Evolutionary conservation across 1,140 invertebrate genomes (phyloP).

Genomic region (Babylonia areolata): DNA sequence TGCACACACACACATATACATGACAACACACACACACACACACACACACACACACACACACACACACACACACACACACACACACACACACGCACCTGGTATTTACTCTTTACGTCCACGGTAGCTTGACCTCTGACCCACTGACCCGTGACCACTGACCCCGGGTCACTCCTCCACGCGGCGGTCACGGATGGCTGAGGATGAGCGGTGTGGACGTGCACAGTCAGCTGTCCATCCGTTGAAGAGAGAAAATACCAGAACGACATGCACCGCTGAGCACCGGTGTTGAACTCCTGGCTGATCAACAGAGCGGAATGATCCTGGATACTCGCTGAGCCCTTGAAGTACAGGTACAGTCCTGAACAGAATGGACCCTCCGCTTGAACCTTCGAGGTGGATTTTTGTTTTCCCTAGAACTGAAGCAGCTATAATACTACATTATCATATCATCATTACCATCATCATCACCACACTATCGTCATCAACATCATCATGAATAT

Average conservation of each 20-base stretch:
- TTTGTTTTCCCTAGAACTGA: no score
- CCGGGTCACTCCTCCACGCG: neutral
- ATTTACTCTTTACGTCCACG: neutral
- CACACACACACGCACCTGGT: no score
- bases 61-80: no score
- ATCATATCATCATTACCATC: no score
- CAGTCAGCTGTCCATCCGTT: neutral
- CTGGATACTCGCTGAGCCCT: neutral
- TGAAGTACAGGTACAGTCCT: neutral
- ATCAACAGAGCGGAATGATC: neutral
- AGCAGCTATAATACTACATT: no score
- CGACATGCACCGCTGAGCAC: neutral
- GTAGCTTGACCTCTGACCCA: neutral
- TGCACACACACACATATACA: no score
- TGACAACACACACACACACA: no score
- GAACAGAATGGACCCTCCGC: no score
- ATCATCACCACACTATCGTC: no score
- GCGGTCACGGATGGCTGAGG: neutral
- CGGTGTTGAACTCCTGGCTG: neutral
- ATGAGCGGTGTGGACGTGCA: neutral
- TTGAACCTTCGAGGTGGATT: no score
- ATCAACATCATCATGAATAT: no score
- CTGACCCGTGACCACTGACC: neutral
- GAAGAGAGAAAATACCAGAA: conserved; percentile 1
- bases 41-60: no score